Base-by-base conservation (phyloP, 2,113 vertebrate genomes). In the Spilogale gracilis region DNA sequence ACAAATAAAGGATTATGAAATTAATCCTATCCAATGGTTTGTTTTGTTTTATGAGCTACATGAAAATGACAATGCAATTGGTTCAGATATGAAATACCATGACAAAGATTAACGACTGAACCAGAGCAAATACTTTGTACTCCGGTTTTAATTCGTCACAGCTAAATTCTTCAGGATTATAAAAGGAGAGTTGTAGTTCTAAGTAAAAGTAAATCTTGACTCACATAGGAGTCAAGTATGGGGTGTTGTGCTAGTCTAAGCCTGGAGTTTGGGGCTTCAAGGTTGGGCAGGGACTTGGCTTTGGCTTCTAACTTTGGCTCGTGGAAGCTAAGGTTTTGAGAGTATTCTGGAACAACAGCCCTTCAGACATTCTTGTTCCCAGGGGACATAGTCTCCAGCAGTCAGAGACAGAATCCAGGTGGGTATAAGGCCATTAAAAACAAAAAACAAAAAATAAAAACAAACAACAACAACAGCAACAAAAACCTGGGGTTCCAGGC, bases 241-340 rank as follows among this genome's bases (percentile, higher is more conserved):
- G 50, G 13, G 4, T 38, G 21, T n/a, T 88, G 27, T 81, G 43
- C 50, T 76, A 79, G 67, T 50, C 9, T 27, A 78, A 90, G 67
- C 23, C 17, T 87, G 13, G 50, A 85, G 38, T 93, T 84, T 74
- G 21, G 38, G 30, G 14, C 1, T 76, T 76, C 50, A 80, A 23
- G 45, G 3, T 65, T 45, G 16, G 17, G 61, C n/a, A 67, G 5
- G 7, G 30, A 50, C 91, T 69, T 69, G 54, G 32, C 14, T 96
- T 88, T 96, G 81, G 43, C 32, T 92, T 90, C 20, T 56, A 27
- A 13, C 14, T 96, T 91, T 96, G 76, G 48, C 32, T 95, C 80
- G 16, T 56, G 14, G 56, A 69, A 87, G 63, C 83, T 54, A 32
- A 58, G 20, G 52, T 56, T 67, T 38, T n/a, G 18, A 94, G 30